Conservation (phyloP, 2,113 vertebrate genomes). For the Zeus faber region DNA sequence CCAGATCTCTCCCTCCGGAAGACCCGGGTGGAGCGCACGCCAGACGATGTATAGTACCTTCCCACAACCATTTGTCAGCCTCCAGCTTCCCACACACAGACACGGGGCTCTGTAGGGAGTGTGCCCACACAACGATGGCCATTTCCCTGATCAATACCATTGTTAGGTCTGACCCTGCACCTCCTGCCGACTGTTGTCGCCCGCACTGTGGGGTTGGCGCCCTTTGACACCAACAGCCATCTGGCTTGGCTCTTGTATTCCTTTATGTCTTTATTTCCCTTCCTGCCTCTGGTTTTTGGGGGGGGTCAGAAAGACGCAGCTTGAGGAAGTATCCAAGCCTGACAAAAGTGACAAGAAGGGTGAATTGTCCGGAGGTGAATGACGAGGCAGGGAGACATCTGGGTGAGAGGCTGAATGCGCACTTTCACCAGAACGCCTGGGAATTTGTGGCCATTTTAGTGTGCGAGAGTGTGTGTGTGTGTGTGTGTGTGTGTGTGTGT, state of each 20-base stretch:
- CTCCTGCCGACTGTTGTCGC: conserved; percentile 49
- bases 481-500: conserved; percentile 11
- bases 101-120: conserved; percentile 45
- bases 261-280: conserved; percentile 15
- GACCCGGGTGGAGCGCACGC: background rate
- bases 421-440: background rate
- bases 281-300: conserved; percentile 23
- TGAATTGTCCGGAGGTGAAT: conserved; percentile 38
- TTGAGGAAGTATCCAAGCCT: conserved; percentile 54
- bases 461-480: conserved; percentile 17
- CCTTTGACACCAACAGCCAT: conserved; percentile 50
- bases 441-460: conserved; percentile 13
- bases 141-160: conserved; percentile 58
- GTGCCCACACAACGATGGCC: conserved; percentile 56
- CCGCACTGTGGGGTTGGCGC: conserved; percentile 29
- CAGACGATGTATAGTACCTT: conserved; percentile 13
- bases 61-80: conserved; percentile 44
- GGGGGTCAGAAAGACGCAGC: conserved; percentile 32
- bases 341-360: conserved; percentile 40
- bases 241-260: conserved; percentile 50
- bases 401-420: conserved; percentile 30
- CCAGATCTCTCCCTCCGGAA: conserved; percentile 41
- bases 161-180: conserved; percentile 48
- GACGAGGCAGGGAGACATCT: conserved; percentile 48
- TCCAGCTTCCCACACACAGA: conserved; percentile 42